phyloP scores from a whole-genome alignment of 2,113 vertebrate species.

The Hippocampus guttulatus region DNA sequence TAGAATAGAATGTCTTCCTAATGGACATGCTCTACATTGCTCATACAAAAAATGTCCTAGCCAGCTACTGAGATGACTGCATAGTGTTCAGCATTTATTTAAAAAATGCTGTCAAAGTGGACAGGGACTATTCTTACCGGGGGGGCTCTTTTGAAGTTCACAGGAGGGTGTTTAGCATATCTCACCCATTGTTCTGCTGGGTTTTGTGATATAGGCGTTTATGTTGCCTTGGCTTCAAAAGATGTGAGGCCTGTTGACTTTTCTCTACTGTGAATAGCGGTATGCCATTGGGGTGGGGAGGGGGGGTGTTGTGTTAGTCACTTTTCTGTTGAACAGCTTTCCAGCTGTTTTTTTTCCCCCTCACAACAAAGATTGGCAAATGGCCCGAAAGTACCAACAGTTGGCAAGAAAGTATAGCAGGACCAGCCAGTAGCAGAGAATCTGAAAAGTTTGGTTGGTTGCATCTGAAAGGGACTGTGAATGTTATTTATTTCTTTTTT shows the following conservation, averaged over 20 bases:
- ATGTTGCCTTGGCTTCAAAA: conserved; percentile 53
- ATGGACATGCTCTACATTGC: conserved; percentile 28
- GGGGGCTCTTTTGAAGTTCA: conserved; percentile 42
- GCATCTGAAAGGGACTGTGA: neutral
- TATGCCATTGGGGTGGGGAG: conserved; percentile 20
- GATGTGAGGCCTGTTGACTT: conserved; percentile 51
- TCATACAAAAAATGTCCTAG: conserved; percentile 12
- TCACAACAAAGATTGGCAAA: conserved; percentile 29
- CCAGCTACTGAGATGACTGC: conserved; percentile 7
- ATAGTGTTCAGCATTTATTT: conserved; percentile 23
- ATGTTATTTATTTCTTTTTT: conserved; percentile 3
- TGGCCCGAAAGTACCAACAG: conserved; percentile 35
- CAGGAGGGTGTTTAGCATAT: conserved; percentile 55
- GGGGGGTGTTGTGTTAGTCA: conserved; percentile 44
- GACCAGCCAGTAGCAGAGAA: too few relatives aligned
- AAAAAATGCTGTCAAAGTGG: conserved; percentile 30
- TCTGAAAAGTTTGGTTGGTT: conserved; percentile 1
- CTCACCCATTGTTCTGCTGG: conserved; percentile 42
- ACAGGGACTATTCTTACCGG: conserved; percentile 48
- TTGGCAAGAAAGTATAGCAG: neutral
- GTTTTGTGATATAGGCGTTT: conserved; percentile 57
- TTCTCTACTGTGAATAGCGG: conserved; percentile 42
- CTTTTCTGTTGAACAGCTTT: conserved; percentile 45
- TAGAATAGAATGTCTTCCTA: conserved; percentile 16
- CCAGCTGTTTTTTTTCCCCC: conserved; percentile 2